phyloP scores from a whole-genome alignment of 2,113 vertebrate species.

The Trogon surrucura region DNA sequence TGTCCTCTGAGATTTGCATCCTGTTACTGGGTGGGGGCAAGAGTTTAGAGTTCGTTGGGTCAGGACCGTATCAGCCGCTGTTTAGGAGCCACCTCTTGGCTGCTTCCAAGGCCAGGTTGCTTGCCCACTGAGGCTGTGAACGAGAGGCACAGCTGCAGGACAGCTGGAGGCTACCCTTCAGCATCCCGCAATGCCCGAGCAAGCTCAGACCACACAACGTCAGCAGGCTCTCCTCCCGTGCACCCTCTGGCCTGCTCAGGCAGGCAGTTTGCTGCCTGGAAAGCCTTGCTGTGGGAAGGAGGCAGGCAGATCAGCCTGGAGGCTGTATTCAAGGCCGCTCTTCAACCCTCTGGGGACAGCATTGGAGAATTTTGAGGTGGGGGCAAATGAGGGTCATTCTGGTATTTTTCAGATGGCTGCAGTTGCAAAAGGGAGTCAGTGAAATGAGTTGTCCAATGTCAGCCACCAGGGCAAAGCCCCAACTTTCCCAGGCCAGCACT shows the following conservation, averaged over 20 bases:
- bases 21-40: background rate
- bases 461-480: background rate
- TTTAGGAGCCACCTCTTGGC: background rate
- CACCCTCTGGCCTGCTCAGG: background rate
- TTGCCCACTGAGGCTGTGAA: background rate
- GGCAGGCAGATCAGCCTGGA: background rate
- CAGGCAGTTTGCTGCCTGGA: background rate
- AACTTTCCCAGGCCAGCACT: background rate
- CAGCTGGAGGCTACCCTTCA: background rate
- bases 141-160: background rate
- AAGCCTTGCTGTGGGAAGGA: background rate
- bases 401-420: background rate
- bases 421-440: background rate
- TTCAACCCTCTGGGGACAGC: background rate
- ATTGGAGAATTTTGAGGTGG: background rate
- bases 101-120: background rate
- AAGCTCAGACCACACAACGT: background rate
- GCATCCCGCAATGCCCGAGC: background rate
- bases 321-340: background rate
- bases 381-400: background rate
- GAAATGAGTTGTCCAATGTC: background rate
- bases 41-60: background rate
- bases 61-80: background rate
- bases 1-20: background rate
- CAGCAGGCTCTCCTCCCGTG: background rate